phyloP scores from a whole-genome alignment of 1,140 invertebrate species.

The Microplitis mediator region DNA sequence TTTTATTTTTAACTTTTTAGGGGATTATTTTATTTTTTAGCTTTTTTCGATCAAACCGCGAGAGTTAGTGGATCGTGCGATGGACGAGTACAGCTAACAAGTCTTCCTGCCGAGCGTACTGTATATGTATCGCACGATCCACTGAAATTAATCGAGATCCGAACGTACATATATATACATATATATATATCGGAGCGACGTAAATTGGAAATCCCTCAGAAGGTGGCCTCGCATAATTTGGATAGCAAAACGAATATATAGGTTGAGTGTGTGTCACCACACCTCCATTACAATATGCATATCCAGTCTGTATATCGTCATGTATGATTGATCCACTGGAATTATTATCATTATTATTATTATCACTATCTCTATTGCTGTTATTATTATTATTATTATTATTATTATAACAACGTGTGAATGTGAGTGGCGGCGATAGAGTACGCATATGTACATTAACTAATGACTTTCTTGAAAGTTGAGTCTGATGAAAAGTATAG shows the following conservation, averaged over 20 bases:
- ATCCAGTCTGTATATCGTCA: slow-evolving; percentile 1
- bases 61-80: too few relatives aligned
- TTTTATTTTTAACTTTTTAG: too few relatives aligned
- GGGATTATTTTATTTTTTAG: too few relatives aligned
- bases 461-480: background rate
- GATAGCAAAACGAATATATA: slow-evolving; percentile 47
- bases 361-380: background rate
- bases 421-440: too few relatives aligned
- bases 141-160: slow-evolving; percentile 52
- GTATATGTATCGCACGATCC: slow-evolving; percentile 26
- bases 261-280: background rate
- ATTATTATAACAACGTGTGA: background rate
- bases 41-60: slow-evolving; percentile 45
- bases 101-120: slow-evolving; percentile 31
- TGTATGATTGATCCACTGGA: background rate
- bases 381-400: background rate
- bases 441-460: background rate
- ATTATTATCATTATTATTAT: background rate
- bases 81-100: slow-evolving; percentile 35
- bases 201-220: slow-evolving; percentile 53
- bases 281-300: slow-evolving; percentile 11
- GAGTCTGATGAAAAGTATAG: background rate
- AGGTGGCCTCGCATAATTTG: slow-evolving; percentile 54
- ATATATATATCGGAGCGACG: slow-evolving; percentile 31
- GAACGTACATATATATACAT: slow-evolving; percentile 25